Evolutionary conservation across 2,113 vertebrate genomes (phyloP).

Genomic region (Myxocyprinus asiaticus): DNA sequence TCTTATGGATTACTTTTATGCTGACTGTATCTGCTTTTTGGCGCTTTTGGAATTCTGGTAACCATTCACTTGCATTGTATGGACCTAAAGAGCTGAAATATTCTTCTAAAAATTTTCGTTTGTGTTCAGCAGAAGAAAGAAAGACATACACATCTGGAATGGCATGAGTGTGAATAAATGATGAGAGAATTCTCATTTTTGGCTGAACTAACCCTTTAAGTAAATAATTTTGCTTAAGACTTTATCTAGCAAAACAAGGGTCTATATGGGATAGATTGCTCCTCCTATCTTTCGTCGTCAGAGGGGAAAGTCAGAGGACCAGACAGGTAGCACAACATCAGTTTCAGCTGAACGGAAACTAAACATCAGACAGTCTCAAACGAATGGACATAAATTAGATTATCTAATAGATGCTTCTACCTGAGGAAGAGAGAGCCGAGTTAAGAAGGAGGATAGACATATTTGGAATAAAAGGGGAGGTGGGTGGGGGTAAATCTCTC

Average conservation of each 20-base stretch:
- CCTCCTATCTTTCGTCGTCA: constrained; percentile 2
- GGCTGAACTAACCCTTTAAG: not conserved
- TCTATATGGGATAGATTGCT: not conserved
- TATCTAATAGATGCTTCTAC: not conserved
- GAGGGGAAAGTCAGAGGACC: not conserved
- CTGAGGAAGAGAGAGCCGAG: not conserved
- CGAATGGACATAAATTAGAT: not conserved
- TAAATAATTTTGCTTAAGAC: not conserved
- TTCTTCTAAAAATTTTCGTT: no score
- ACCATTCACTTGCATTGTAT: no score
- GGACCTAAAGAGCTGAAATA: no score
- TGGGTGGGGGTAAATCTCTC: not conserved
- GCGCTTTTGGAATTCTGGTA: no score
- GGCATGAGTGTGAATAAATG: no score
- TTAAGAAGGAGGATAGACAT: not conserved
- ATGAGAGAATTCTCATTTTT: no score
- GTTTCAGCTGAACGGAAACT: not conserved
- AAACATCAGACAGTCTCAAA: not conserved
- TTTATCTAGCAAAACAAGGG: constrained; percentile 8
- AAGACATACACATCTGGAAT: no score
- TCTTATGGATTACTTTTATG: no score
- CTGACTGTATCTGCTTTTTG: no score
- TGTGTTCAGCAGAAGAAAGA: no score
- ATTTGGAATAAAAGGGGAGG: not conserved
- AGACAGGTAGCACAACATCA: constrained; percentile 4